Percentiles rank a stretch among this genome's conserved stretches.
phyloP scores from a whole-genome alignment of 2,797 vertebrate genomes.

The Naso thynnoides region DNA sequence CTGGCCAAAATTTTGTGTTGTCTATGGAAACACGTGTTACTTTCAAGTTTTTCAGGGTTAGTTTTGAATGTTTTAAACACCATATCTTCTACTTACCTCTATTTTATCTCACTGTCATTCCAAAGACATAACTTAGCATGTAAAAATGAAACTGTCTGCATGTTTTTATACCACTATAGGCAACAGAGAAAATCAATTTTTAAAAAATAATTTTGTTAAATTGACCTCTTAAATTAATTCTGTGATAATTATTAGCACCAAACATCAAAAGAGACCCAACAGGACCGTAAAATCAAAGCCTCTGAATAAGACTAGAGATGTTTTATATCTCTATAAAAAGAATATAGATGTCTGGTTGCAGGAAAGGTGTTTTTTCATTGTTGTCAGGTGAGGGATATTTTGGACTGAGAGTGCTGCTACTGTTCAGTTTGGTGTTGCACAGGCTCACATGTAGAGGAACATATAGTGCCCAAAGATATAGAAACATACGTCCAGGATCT shows the following conservation, averaged over 20 bases:
- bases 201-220: neutral
- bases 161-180: neutral
- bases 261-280: conserved; percentile 13
- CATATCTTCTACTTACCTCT: neutral
- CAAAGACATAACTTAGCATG: neutral
- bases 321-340: neutral
- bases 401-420: conserved; percentile 19
- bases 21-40: neutral
- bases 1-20: neutral
- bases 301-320: conserved; percentile 9
- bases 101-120: neutral
- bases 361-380: neutral
- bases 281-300: conserved; percentile 1
- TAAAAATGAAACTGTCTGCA: neutral
- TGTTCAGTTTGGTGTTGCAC: conserved; percentile 10
- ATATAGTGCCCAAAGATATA: conserved; percentile 46
- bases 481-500: conserved; percentile 48
- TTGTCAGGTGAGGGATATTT: conserved; percentile 10
- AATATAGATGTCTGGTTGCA: conserved; percentile 13
- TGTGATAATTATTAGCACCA: conserved; percentile 14
- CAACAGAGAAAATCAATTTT: neutral
- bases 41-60: neutral
- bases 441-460: conserved; percentile 19
- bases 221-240: neutral
- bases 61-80: neutral